These are phyloP conservation scores for Artemia franciscana DNA, from an alignment of 1,140 invertebrate genomes.

Conservation along the genomic window DNA sequence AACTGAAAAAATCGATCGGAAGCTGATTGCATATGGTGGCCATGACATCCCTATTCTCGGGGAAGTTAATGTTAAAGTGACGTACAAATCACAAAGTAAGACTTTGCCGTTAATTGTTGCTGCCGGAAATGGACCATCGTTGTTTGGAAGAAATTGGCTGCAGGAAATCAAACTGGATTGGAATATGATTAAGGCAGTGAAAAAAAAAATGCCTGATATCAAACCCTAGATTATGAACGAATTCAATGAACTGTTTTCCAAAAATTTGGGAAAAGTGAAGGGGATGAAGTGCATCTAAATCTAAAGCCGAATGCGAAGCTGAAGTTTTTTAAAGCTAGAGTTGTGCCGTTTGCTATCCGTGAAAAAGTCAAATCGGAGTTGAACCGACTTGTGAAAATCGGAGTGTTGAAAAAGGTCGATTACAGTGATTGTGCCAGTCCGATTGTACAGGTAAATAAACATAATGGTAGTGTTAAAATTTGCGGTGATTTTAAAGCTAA, in stretches of 20 bases:
- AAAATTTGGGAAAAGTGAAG: constrained; percentile 1
- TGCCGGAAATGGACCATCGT: background rate
- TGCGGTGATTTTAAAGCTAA: no score
- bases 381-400: no score
- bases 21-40: background rate
- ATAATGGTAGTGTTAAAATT: no score
- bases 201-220: background rate
- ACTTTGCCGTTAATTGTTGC: constrained; percentile 1
- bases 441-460: no score
- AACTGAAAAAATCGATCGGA: background rate
- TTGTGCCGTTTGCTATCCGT: no score
- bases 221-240: background rate
- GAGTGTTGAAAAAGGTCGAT: no score
- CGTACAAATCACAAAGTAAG: background rate
- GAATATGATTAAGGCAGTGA: background rate
- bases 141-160: constrained; percentile 1
- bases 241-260: background rate
- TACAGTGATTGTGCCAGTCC: no score
- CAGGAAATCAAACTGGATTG: constrained; percentile 1
- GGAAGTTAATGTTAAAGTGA: background rate
- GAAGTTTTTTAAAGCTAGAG: no score
- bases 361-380: no score
- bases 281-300: no score
- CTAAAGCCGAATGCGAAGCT: no score
- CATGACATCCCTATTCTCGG: constrained; percentile 1